Base-by-base conservation (phyloP, 2,888 invertebrate species). In the Drosophila buzzatii region DNA sequence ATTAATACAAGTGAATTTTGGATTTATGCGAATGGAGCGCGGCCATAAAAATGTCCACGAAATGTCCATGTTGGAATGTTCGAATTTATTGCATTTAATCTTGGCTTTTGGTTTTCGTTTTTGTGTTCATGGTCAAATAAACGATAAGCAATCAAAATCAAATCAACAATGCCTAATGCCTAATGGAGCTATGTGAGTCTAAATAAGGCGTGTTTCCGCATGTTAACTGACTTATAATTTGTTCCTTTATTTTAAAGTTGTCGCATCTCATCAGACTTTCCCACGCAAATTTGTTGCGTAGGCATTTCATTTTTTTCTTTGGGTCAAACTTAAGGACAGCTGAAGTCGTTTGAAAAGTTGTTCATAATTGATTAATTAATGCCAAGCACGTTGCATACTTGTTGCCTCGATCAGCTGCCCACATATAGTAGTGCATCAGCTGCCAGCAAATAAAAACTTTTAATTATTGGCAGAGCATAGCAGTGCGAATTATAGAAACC, bases 1-100 rank as follows among this genome's bases (percentile, higher is more conserved):
- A 80, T 76, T 79, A 73, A 62, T 73, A 73, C 67, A 51, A 41
- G 45, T 53, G 70, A 56, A 53, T 73, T 76, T 77, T 53, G 52
- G 74, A 73, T 73, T 73, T 65, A 66, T 49, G 41, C 47, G 42
- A 51, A 57, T 62, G 12, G 37, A 62, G 37, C 8, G 12, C 12
- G 44, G 61, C 47, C 8, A 60, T 53, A 74, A 61, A 71, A 45
- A 23, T 68, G 70, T 60, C 66, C 27, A 59, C 20, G 37, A 68
- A 56, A 56, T n/a, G n/a, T n/a, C n/a, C n/a, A n/a, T n/a, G n/a
- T 53, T 31, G 49, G 31, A 69, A 53, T 14, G 44, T 44, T 42
- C 33, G 10, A 42, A 41, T 52, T 53, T 53, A 65, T 67, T 39
- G 18, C 39, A 14, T 8, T 39, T 65, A 18, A 66, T 64, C 52